Evolutionary conservation across 1,140 invertebrate species (phyloP).

Genomic region (Pinna nobilis): DNA sequence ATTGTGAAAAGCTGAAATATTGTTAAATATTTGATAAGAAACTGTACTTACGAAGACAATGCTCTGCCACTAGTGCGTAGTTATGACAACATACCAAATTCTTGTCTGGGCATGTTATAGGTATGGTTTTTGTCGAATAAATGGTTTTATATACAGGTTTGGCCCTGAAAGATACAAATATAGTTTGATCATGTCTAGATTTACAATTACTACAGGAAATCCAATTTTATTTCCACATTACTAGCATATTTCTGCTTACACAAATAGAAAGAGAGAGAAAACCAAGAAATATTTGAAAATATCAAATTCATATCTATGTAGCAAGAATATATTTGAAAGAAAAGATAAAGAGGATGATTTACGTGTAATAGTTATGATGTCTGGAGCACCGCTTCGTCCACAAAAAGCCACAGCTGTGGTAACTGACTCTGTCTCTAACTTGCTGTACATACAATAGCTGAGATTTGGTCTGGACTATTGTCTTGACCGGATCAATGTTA

Average conservation of each 20-base stretch:
- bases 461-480: conserved; percentile 8
- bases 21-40: too few species aligned
- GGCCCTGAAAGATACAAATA: background rate
- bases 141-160: background rate
- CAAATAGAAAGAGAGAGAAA: too few species aligned
- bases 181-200: background rate
- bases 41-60: conserved; percentile 28
- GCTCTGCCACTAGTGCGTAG: conserved; percentile 3
- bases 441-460: conserved; percentile 1
- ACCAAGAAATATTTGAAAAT: background rate
- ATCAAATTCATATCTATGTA: background rate
- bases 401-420: conserved; percentile 15
- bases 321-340: background rate
- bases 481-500: conserved; percentile 6
- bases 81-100: conserved; percentile 14
- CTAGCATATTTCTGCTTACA: too few species aligned
- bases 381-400: conserved; percentile 5
- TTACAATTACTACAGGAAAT: background rate
- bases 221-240: background rate
- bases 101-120: conserved; percentile 8
- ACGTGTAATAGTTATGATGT: conserved; percentile 13
- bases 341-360: background rate
- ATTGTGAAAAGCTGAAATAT: too few species aligned
- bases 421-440: background rate
- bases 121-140: background rate